These are phyloP conservation scores for Gymnopithys bicolor DNA, from an alignment of 2,797 vertebrate species.

Conservation along the genomic window DNA sequence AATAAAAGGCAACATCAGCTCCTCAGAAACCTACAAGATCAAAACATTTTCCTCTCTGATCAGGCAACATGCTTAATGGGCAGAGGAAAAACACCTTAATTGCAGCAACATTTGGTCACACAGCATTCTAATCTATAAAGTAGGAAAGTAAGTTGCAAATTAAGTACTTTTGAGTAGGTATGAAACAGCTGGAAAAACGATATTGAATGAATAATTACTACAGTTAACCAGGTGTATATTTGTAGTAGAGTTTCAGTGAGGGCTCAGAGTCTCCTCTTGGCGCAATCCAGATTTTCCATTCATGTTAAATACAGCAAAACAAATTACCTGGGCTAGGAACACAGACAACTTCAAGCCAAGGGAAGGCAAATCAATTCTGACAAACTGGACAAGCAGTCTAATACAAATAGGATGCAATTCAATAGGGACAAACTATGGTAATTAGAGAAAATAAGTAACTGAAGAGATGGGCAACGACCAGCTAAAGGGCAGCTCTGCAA, in stretches of 20 bases:
- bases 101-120: background rate
- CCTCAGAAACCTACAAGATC: background rate
- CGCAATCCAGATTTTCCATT: background rate
- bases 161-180: background rate
- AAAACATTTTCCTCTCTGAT: background rate
- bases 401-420: background rate
- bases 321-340: rapidly evolving
- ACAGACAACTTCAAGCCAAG: background rate
- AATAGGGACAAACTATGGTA: background rate
- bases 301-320: background rate
- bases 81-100: background rate
- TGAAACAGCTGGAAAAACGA: background rate
- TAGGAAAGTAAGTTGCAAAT: background rate
- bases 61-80: background rate
- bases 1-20: background rate
- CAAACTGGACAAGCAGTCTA: background rate
- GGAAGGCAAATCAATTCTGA: background rate
- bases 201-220: background rate
- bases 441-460: background rate
- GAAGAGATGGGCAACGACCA: background rate
- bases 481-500: background rate
- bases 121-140: background rate
- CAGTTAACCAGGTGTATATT: background rate
- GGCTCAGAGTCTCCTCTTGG: background rate
- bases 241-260: background rate